A percentile compares a stretch with the other conserved stretches of the same genome.
phyloP scores from a whole-genome alignment of 92 coral and sea anemone genomes.

The Porites rus region DNA sequence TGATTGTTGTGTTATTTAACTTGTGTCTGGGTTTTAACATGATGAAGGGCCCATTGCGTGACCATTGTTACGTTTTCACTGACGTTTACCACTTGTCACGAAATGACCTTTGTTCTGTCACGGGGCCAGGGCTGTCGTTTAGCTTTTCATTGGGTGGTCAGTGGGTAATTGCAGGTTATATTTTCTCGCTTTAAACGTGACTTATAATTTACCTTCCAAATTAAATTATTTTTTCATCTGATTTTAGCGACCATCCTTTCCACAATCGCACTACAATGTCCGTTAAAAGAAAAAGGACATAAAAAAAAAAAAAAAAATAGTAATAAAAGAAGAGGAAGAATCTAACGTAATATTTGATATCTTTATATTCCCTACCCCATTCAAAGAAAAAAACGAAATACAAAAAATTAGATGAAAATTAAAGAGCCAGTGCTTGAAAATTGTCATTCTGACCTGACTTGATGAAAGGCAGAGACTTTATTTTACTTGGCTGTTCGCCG shows the following conservation, averaged over 20 bases:
- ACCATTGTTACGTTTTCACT: constrained; percentile 1
- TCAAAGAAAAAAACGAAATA: constrained; percentile 3
- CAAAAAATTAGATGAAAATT: constrained; percentile 10
- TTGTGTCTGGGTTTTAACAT: background rate
- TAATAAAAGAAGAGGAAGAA: constrained; percentile 14
- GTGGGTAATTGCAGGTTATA: constrained; percentile 1
- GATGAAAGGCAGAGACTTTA: constrained; percentile 12
- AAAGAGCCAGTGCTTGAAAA: constrained; percentile 4
- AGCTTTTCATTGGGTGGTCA: constrained; percentile 5
- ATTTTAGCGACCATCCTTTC: constrained; percentile 24
- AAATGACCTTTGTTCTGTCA: background rate
- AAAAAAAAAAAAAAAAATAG: background rate
- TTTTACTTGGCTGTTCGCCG: constrained; percentile 23
- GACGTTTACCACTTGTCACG: background rate
- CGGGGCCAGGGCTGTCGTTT: background rate
- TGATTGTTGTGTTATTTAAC: constrained; percentile 7
- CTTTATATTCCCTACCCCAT: constrained; percentile 38
- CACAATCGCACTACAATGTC: constrained; percentile 8
- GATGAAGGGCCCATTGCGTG: background rate
- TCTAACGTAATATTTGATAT: constrained; percentile 48
- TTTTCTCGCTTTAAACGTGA: background rate
- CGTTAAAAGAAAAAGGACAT: background rate
- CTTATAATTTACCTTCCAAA: background rate
- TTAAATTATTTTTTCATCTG: constrained; percentile 52
- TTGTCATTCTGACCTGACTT: constrained; percentile 9